These are phyloP conservation scores for Addax nasomaculatus DNA, from an alignment of 2,113 vertebrate genomes.

Conservation along the genomic window DNA sequence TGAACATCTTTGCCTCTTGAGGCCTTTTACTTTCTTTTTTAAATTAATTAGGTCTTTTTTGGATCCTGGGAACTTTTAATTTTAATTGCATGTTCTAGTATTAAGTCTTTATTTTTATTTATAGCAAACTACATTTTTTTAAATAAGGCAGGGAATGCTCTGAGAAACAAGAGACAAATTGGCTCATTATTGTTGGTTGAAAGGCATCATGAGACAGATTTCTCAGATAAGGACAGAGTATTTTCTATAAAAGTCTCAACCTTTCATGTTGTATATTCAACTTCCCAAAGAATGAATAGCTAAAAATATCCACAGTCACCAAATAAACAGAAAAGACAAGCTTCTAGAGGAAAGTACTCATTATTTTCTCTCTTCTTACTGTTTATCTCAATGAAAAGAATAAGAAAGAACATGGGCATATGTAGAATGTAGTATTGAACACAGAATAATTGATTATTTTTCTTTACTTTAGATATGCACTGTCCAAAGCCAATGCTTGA, in stretches of 20 bases:
- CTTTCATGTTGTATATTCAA: background rate
- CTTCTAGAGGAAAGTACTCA: background rate
- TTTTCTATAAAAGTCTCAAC: slow-evolving; percentile 35
- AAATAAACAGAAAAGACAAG: slow-evolving; percentile 25
- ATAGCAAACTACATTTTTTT: slow-evolving; percentile 26
- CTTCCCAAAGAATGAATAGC: slow-evolving; percentile 48
- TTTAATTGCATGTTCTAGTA: slow-evolving; percentile 49
- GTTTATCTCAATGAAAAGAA: background rate
- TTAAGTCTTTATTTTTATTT: slow-evolving; percentile 63
- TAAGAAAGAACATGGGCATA: background rate
- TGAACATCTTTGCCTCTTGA: background rate
- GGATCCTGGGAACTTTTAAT: background rate
- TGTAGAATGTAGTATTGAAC: background rate
- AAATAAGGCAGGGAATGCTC: slow-evolving; percentile 37
- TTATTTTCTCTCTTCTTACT: background rate
- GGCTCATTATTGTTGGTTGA: slow-evolving; percentile 40
- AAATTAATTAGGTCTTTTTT: slow-evolving; percentile 15
- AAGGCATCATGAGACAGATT: slow-evolving; percentile 36
- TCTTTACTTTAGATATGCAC: background rate
- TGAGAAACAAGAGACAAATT: slow-evolving; percentile 19
- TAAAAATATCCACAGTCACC: slow-evolving; percentile 10
- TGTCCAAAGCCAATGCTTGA: background rate
- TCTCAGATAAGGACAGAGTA: slow-evolving; percentile 5
- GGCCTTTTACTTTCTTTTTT: background rate
- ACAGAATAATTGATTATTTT: background rate